Conservation (phyloP, 2,888 invertebrate species). For the Artemia sinica region DNA sequence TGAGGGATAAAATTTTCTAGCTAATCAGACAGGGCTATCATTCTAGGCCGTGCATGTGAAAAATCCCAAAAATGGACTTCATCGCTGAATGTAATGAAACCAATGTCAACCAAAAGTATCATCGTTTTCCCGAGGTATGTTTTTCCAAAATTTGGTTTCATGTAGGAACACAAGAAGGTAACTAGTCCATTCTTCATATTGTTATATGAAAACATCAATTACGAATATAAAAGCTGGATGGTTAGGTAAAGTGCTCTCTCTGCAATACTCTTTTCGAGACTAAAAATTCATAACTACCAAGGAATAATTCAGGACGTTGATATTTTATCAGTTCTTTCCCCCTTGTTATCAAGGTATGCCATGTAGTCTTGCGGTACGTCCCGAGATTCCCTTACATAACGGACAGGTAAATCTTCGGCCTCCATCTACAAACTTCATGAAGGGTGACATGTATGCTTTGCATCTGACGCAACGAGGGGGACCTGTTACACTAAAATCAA, state of each 20-base stretch:
- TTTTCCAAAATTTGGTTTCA: too few relatives aligned
- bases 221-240: conserved; percentile 89
- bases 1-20: too few relatives aligned
- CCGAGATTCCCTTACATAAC: conserved; percentile 70
- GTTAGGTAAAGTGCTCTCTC: conserved; percentile 72
- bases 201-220: conserved; percentile 93
- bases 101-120: conserved; percentile 73
- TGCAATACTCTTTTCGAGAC: conserved; percentile 95
- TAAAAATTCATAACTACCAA: conserved; percentile 88
- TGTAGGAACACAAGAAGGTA: conserved; percentile 64
- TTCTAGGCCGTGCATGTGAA: too few relatives aligned
- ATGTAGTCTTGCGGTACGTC: conserved; percentile 90
- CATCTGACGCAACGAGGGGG: too few relatives aligned
- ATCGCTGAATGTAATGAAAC: too few relatives aligned
- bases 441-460: too few relatives aligned
- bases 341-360: conserved; percentile 78
- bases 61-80: too few relatives aligned
- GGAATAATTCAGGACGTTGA: conserved; percentile 74
- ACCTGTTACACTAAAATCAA: too few relatives aligned
- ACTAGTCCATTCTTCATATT: conserved; percentile 82
- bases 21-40: too few relatives aligned
- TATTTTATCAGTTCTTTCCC: conserved; percentile 66
- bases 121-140: conserved; percentile 84
- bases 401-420: too few relatives aligned
- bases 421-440: too few relatives aligned